These are phyloP conservation scores for Schizothorax lantsangensis DNA, from an alignment of 2,797 vertebrate genomes.

Conservation along the genomic window DNA sequence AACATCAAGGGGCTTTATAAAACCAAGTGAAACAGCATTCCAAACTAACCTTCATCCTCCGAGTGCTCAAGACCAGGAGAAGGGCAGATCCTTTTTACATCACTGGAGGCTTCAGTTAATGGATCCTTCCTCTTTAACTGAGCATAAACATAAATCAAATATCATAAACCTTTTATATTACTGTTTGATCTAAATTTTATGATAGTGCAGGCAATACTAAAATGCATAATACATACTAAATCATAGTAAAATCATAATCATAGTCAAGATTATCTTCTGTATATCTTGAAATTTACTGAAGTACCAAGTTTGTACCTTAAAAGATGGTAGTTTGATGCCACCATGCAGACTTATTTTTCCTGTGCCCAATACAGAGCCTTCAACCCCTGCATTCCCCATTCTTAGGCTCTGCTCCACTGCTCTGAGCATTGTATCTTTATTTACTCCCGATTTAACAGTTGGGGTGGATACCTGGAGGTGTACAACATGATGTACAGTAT, in stretches of 20 bases:
- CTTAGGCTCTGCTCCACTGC: constrained; percentile 85
- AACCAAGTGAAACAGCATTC: not conserved
- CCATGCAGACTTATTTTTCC: constrained; percentile 73
- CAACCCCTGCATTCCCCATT: constrained; percentile 80
- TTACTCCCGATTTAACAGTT: constrained; percentile 81
- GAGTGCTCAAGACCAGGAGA: constrained; percentile 66
- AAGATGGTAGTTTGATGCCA: constrained; percentile 90
- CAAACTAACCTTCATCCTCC: constrained; percentile 60
- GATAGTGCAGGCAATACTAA: not conserved
- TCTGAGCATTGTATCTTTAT: constrained; percentile 78
- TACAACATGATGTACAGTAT: not conserved
- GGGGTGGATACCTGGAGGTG: constrained; percentile 76
- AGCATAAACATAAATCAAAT: not conserved
- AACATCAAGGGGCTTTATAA: not conserved
- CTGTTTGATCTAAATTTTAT: not conserved
- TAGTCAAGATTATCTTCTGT: not conserved
- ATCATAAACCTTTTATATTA: not conserved
- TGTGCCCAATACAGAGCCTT: constrained; percentile 79
- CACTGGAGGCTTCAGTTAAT: constrained; percentile 75
- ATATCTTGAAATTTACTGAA: not conserved
- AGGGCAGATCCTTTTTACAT: constrained; percentile 79
- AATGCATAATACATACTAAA: not conserved
- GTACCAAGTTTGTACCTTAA: constrained; percentile 82
- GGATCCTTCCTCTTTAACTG: constrained; percentile 92
- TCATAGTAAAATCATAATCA: too few species aligned